Base-by-base conservation (phyloP, 2,888 invertebrate species). In the Ellobium chinense region DNA sequence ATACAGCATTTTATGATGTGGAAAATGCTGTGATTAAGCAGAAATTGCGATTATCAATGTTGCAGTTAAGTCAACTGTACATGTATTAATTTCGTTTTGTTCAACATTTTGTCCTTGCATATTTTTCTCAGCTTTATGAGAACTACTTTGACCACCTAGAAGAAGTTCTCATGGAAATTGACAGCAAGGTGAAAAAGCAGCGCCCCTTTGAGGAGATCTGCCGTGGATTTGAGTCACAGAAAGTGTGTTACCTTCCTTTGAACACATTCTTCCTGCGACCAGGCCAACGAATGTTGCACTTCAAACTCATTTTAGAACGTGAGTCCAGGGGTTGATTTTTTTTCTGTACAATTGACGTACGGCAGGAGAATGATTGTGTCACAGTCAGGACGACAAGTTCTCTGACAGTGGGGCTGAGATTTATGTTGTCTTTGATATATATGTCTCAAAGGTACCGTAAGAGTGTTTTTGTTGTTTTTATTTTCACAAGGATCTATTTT, bases 231-330 rank as follows among this genome's bases (percentile, higher is more conserved):
- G 97, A 97, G 92, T 94, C 95, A 78, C 96, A 96, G 91, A 97
- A 92, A 87, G 95, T 96, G 72, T 97, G 97, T 92, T 97, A 97
- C 91, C 94, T 98, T 86, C 98, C 97, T 1, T 94, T 98, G 76
- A 95, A 96, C 69, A 96, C 96, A 82, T 95, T 97, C 90, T 94
- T 97, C 39, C 94, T 97, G 81, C 96, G 96, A 91, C 97, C 97
- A 18, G 94, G 97, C n/a, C 96, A 96, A 93, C 94, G 98, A 76
- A 94, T 98, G 86, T 94, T 97, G 80, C 97, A 98, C 92, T 97
- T 98, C 93, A 95, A 96, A 91, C 94, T 95, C 89, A 94, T 97
- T 91, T 93, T 97, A 83, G 95, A 96, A 92, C 94, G 96, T 96
- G 94, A 94, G 95, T 94, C 27, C 21, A 14, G 21, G 18, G 14